These are phyloP conservation scores for Petrolisthes cinctipes DNA, from an alignment of 2,888 invertebrate species.

Conservation along the genomic window DNA sequence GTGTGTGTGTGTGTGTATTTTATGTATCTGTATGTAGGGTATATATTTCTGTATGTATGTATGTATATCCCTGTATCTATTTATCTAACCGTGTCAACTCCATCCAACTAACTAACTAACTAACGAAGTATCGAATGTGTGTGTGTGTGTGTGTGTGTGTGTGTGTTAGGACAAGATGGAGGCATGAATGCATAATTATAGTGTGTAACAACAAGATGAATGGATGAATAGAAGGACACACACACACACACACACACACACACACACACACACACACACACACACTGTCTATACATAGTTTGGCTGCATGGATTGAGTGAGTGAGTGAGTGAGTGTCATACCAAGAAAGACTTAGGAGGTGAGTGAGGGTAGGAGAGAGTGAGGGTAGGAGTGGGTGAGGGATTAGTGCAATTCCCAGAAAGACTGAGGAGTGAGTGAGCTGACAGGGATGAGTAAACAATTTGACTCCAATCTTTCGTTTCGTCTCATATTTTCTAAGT, in stretches of 20 bases:
- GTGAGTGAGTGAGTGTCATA: background rate
- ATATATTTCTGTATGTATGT: background rate
- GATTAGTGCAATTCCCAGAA: no score
- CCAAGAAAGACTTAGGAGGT: no score
- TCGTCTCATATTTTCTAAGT: no score
- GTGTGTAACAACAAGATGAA: background rate
- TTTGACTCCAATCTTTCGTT: no score
- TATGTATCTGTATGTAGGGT: background rate
- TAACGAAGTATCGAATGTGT: no score
- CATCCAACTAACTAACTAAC: no score
- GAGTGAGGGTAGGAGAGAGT: no score
- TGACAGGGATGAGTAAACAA: no score
- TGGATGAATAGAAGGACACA: background rate
- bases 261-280: slow-evolving; percentile 13
- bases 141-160: background rate
- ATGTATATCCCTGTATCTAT: slow-evolving; percentile 11
- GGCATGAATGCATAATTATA: background rate
- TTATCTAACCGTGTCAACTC: background rate
- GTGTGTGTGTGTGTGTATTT: background rate
- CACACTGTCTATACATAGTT: background rate
- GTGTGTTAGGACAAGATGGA: background rate
- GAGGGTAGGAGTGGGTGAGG: no score
- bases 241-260: background rate
- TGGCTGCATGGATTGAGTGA: background rate
- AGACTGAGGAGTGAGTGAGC: no score